These are phyloP conservation scores for Peromyscus leucopus DNA, from an alignment of 2,113 vertebrate genomes.

Conservation along the genomic window DNA sequence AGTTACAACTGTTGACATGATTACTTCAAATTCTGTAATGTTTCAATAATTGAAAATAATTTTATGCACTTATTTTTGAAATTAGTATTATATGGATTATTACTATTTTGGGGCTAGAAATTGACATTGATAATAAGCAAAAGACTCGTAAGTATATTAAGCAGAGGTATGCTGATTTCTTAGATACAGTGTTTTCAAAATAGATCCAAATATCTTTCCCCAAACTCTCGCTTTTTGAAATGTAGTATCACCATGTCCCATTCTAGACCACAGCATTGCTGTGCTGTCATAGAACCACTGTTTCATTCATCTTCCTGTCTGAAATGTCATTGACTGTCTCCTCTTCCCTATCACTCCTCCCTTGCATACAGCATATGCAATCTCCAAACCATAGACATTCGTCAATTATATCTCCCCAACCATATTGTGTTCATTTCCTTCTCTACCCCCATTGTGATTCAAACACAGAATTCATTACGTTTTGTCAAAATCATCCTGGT, in stretches of 20 bases:
- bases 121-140: not conserved
- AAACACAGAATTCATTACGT: not conserved
- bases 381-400: not conserved
- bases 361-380: not conserved
- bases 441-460: not conserved
- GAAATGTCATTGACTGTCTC: not conserved
- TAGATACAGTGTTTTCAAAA: not conserved
- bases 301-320: not conserved
- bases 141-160: not conserved
- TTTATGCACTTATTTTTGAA: not conserved
- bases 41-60: not conserved
- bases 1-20: not conserved
- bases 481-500: constrained; percentile 17
- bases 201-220: not conserved
- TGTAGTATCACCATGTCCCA: not conserved
- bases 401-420: not conserved
- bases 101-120: not conserved
- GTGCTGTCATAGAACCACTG: not conserved
- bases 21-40: not conserved
- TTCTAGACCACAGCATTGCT: not conserved
- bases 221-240: not conserved
- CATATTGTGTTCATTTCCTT: not conserved
- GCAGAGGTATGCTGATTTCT: not conserved
- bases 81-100: not conserved
- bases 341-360: not conserved